Evolutionary conservation across 2,888 invertebrate genomes (phyloP), one percentile per base, ranked within the genome.

Genomic region (Ophion obscuratus): DNA sequence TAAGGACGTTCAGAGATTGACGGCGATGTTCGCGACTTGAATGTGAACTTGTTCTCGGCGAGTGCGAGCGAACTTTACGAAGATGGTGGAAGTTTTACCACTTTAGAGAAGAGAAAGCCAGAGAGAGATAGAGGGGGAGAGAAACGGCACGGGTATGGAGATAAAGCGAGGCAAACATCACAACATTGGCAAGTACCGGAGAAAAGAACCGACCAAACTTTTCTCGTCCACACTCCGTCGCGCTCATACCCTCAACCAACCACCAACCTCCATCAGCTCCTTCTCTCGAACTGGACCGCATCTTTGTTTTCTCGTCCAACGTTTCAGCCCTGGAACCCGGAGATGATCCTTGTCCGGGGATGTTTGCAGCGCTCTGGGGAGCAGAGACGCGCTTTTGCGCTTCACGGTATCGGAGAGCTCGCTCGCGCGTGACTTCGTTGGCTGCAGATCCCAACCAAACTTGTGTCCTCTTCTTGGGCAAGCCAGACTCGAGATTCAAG

Each of bases 11-110:
- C 53, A 31, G 66, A 73, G 73, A 70, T 53, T 53, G 53, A 53
- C 53, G 53, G 17, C 53, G 53, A 17, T 53, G 53, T 11, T 53
- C 53, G 17, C 17, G 67, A 61, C 76, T 77, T 66, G 85, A 85
- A 85, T 82, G 85, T 81, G 75, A 83, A 85, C 79, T 83, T 59
- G 61, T 76, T 83, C 76, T 76, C 75, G 71, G 66, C 70, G 47
- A 70, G 71, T 70, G 44, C 47, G 66, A 70, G 71, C 47, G 53
- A 61, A 73, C 44, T 64, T 70, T 74, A 31, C 59, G 82, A 76
- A 71, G 47, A 61, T 75, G 76, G 75, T 75, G 76, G 71, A 85
- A 85, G 79, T 85, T 85, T 83, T 66, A 40, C n/a, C 27, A 59
- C 68, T 68, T 64, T 53, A 17, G 17, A 53, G 17, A 17, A 53